Conservation (phyloP, 1,140 invertebrate species). For the Tenebrio molitor region DNA sequence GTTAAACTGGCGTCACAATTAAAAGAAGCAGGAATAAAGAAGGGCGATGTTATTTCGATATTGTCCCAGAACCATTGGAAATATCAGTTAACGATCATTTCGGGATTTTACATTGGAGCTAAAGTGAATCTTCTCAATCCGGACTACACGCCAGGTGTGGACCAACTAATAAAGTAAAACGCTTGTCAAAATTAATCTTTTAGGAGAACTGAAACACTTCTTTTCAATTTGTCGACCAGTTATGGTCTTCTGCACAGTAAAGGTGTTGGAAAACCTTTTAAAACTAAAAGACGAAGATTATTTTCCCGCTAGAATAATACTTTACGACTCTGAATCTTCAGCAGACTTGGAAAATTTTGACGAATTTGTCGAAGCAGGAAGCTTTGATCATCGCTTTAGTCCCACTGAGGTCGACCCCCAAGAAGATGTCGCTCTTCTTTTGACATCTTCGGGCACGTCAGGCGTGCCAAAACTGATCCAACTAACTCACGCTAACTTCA, state of each 20-base stretch:
- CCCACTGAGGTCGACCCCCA: not conserved
- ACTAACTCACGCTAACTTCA: not conserved
- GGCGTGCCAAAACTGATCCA: not conserved
- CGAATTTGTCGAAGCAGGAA: not conserved
- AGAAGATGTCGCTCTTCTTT: not conserved
- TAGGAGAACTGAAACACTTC: constrained; percentile 6
- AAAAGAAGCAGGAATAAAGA: not conserved
- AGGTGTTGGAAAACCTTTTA: not conserved
- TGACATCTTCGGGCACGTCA: not conserved
- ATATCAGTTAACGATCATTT: not conserved
- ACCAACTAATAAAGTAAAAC: not conserved
- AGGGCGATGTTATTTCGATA: constrained; percentile 5
- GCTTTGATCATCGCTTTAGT: not conserved
- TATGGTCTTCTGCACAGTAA: not conserved
- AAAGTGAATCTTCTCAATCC: too few species aligned
- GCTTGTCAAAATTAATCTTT: too few species aligned
- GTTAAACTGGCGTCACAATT: too few species aligned
- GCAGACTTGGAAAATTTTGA: not conserved
- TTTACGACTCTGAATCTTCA: not conserved
- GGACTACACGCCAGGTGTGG: too few species aligned
- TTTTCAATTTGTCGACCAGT: not conserved
- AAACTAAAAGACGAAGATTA: not conserved
- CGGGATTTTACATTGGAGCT: constrained; percentile 5
- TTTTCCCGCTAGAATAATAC: not conserved
- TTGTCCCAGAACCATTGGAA: not conserved